Base-by-base conservation (phyloP, 2,888 invertebrate genomes). In the Phortica okadai region DNA sequence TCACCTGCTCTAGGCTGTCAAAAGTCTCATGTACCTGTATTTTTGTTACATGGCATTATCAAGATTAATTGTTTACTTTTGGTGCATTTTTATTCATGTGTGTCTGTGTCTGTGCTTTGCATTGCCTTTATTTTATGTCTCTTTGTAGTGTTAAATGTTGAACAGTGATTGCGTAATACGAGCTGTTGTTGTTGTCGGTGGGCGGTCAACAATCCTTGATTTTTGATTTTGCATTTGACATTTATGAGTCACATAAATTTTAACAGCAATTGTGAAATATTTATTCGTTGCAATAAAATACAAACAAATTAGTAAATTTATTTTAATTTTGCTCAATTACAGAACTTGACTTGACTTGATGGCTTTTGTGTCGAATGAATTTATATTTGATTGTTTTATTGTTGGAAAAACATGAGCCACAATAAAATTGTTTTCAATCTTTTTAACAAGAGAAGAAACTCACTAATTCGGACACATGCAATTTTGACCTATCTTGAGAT, bases 191-290 rank as follows among this genome's bases (percentile, higher is more conserved):
- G 6, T 64, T 64, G 64, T 33, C 33, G 21, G 44, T 50, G 5
- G 6, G 42, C 62, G 66, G 54, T 25, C 69, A 45, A 56, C 42
- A 33, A 21, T 58, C 74, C 66, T 69, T 80, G 25, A 78, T 74
- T 78, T 77, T 45, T 78, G 75, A 75, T 74, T 54, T 67, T 87
- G 85, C 79, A 78, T 79, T 79, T 88, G 85, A 85, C 88, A 88
- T 88, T 85, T 88, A 85, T 85, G 80, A 85, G 82, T 25, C 76
- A 76, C 84, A 85, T 88, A 88, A 88, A 88, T 87, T 84, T 83
- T 80, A 58, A 42, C 50, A 78, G 74, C 75, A 74, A 76, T 54
- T 54, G 10, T 50, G 50, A 8, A 50, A 69, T 76, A 50, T 50
- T 50, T 50, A 50, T 84, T 83, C 78, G 84, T 77, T 87, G 87